These are phyloP conservation scores for Indicator maculatus DNA, from an alignment of 2,113 vertebrate genomes.

Conservation along the genomic window DNA sequence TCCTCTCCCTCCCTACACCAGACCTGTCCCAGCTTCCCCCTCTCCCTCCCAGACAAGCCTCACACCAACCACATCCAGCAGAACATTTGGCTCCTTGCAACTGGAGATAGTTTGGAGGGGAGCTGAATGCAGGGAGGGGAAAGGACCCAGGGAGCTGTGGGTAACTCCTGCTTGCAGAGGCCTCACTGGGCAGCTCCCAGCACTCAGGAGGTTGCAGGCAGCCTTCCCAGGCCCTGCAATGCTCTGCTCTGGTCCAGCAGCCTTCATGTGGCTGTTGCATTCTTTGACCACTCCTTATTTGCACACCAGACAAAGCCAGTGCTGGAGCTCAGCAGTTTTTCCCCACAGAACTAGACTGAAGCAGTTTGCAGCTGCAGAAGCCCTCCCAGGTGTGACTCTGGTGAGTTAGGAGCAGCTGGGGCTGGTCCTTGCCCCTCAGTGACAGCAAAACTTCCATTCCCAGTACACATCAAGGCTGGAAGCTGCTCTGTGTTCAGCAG, in stretches of 20 bases:
- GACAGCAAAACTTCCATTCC: not conserved
- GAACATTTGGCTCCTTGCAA: not conserved
- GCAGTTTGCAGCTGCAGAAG: not conserved
- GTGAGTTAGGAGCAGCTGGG: fast-evolving
- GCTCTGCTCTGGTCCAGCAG: not conserved
- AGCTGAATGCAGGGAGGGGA: not conserved
- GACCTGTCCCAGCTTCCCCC: not conserved
- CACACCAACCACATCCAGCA: fast-evolving
- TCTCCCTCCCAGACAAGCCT: not conserved
- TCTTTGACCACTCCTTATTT: not conserved
- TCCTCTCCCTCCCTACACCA: not conserved
- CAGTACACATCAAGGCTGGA: not conserved
- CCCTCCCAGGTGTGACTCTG: not conserved
- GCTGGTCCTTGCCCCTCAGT: not conserved
- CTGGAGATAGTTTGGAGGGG: not conserved
- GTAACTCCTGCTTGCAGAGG: not conserved
- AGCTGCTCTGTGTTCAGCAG: fast-evolving
- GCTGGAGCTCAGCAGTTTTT: not conserved
- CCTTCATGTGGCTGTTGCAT: fast-evolving
- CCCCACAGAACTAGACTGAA: not conserved
- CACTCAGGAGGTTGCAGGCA: not conserved
- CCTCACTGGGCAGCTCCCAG: not conserved
- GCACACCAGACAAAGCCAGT: fast-evolving
- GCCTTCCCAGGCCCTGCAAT: not conserved
- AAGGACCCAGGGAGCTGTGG: not conserved